phyloP scores from a whole-genome alignment of 2,797 vertebrate species.

The Lacerta bilineata region DNA sequence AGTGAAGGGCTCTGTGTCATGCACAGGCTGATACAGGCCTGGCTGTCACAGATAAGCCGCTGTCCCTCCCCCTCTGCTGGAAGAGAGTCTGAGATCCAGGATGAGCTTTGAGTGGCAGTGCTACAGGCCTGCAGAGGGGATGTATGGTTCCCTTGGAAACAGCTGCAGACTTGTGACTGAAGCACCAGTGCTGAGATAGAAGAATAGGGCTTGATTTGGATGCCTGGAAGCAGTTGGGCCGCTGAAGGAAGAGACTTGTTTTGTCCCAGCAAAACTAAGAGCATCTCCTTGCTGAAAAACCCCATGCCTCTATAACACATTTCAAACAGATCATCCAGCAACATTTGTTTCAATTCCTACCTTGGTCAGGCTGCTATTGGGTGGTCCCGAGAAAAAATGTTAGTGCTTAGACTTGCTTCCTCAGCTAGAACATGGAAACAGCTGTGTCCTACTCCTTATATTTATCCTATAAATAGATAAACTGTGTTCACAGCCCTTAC shows the following conservation, averaged over 20 bases:
- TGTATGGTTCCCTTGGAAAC: slow-evolving; percentile 67
- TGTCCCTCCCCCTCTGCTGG: slow-evolving; percentile 35
- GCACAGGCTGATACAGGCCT: slow-evolving; percentile 57
- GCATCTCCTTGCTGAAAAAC: background rate
- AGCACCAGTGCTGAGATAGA: slow-evolving; percentile 42
- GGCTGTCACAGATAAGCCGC: slow-evolving; percentile 68
- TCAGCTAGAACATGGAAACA: background rate
- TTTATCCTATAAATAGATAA: background rate
- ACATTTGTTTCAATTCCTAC: background rate
- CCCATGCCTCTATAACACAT: background rate
- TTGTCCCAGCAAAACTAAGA: background rate
- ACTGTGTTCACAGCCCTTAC: background rate
- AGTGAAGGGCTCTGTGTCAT: slow-evolving; percentile 27
- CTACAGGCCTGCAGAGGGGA: slow-evolving; percentile 27
- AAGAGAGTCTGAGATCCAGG: slow-evolving; percentile 49
- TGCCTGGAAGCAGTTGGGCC: slow-evolving; percentile 26
- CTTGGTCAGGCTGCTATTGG: background rate
- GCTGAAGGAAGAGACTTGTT: slow-evolving; percentile 34
- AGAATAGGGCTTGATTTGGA: slow-evolving; percentile 25
- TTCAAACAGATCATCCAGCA: background rate
- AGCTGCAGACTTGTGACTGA: slow-evolving; percentile 40
- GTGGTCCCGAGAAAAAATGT: background rate
- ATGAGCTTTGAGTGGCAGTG: slow-evolving; percentile 55
- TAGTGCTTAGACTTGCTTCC: background rate
- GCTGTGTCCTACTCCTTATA: background rate